Conservation (phyloP, 2,797 vertebrate genomes). For the Epinephelus malabaricus region DNA sequence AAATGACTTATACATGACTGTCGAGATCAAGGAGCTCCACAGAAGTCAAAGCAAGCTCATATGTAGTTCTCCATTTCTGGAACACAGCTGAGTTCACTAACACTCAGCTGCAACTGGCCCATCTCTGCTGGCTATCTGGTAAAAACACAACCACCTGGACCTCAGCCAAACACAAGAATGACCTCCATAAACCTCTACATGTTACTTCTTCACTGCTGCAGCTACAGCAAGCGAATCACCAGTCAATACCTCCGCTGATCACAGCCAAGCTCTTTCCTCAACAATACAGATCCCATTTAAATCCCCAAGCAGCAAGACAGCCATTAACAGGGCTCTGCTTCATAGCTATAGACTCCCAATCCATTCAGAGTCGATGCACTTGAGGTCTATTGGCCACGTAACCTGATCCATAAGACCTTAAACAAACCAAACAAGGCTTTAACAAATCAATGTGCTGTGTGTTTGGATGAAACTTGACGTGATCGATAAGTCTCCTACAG, state of each 20-base stretch:
- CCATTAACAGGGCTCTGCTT: slow-evolving; percentile 23
- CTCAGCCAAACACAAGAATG: not conserved
- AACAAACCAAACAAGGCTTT: slow-evolving; percentile 45
- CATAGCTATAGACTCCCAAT: slow-evolving; percentile 3
- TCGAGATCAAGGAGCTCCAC: not conserved
- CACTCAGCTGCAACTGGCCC: not conserved
- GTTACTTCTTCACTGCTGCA: not conserved
- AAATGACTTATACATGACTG: not conserved
- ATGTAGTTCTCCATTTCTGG: not conserved
- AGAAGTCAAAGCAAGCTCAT: not conserved
- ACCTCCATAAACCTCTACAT: not conserved
- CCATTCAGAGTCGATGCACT: slow-evolving; percentile 15
- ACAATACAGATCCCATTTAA: slow-evolving; percentile 9
- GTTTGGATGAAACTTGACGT: slow-evolving; percentile 14
- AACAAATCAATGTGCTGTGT: slow-evolving; percentile 43
- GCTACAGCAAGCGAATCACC: not conserved
- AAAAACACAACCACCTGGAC: not conserved
- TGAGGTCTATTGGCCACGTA: slow-evolving; percentile 17
- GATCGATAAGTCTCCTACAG: slow-evolving; percentile 2
- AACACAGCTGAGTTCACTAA: not conserved
- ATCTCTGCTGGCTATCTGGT: not conserved
- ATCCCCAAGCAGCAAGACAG: slow-evolving; percentile 29
- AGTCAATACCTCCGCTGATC: slow-evolving; percentile 21
- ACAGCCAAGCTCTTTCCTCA: slow-evolving; percentile 4
- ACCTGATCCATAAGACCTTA: slow-evolving; percentile 47